A percentile compares a stretch with the other conserved stretches of the same genome.
These are phyloP conservation scores for Bolborhynchus lineola DNA, from an alignment of 2,113 vertebrate species.

Conservation along the genomic window DNA sequence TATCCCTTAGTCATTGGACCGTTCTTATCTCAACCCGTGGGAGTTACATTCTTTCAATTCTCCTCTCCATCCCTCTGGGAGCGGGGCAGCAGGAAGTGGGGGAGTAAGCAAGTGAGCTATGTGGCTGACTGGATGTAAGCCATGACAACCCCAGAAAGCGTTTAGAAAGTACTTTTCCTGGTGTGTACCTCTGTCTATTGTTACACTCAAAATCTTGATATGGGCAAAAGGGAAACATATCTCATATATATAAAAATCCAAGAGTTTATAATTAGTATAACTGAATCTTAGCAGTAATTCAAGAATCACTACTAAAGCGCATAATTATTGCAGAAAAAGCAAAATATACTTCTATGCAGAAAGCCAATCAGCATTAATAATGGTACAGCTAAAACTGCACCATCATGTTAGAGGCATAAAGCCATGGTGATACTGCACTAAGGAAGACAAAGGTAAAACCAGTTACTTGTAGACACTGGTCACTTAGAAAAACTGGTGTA, in stretches of 20 bases:
- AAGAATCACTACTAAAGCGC: neutral
- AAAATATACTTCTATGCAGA: neutral
- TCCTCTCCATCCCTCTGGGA: no score
- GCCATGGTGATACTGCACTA: no score
- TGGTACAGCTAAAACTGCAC: neutral
- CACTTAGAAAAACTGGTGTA: neutral
- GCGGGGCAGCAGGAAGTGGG: no score
- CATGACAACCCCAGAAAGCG: neutral
- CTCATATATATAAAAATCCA: neutral
- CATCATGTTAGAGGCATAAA: neutral
- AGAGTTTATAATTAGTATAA: neutral
- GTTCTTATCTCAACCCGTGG: no score
- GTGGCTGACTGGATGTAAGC: no score
- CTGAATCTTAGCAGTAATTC: neutral
- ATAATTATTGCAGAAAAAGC: neutral
- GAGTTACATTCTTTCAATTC: no score
- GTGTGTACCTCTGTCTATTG: neutral
- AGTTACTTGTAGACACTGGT: accelerated
- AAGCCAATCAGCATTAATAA: neutral
- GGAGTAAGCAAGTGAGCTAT: no score
- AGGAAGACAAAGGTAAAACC: neutral
- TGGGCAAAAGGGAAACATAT: neutral
- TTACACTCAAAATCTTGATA: neutral
- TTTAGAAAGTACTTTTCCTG: neutral
- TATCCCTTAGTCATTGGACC: no score